Percentiles rank a stretch among this genome's conserved stretches.
Evolutionary conservation across 2,888 invertebrate genomes (phyloP).

Genomic region (Eilema caniola): DNA sequence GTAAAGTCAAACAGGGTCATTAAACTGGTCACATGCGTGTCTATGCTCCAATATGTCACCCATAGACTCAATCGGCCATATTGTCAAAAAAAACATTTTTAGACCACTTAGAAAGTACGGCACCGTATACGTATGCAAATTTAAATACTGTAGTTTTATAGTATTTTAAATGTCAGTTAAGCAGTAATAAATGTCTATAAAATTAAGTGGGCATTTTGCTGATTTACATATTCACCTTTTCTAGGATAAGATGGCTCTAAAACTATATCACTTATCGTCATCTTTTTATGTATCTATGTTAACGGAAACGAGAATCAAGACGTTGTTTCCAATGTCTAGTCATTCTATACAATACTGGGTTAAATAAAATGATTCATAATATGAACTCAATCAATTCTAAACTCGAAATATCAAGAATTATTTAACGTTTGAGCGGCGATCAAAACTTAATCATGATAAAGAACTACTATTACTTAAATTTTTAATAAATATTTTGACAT

Average conservation of each 20-base stretch:
- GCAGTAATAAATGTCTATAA: conserved; percentile 12
- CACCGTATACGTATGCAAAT: conserved; percentile 23
- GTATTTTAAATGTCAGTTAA: conserved; percentile 16
- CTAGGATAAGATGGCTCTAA: not conserved
- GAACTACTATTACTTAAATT: no score
- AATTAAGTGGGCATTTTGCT: conserved; percentile 9
- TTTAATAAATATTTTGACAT: no score
- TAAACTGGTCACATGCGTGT: conserved; percentile 20
- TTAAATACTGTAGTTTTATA: conserved; percentile 19
- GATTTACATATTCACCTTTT: not conserved
- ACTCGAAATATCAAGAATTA: no score
- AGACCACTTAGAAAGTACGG: conserved; percentile 39
- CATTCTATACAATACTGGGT: not conserved
- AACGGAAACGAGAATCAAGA: not conserved
- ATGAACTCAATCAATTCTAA: no score
- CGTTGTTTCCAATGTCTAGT: not conserved
- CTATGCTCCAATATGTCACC: conserved; percentile 19
- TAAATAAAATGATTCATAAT: no score
- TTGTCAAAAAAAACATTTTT: conserved; percentile 21
- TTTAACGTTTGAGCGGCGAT: no score
- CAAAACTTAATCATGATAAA: no score
- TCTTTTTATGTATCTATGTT: no score
- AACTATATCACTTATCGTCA: not conserved
- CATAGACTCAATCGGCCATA: conserved; percentile 21
- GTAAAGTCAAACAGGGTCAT: conserved; percentile 24